Percentiles rank a stretch among this genome's conserved stretches.
phyloP scores from a whole-genome alignment of 2,888 invertebrate genomes.

The Nipponacmea schrenckii region DNA sequence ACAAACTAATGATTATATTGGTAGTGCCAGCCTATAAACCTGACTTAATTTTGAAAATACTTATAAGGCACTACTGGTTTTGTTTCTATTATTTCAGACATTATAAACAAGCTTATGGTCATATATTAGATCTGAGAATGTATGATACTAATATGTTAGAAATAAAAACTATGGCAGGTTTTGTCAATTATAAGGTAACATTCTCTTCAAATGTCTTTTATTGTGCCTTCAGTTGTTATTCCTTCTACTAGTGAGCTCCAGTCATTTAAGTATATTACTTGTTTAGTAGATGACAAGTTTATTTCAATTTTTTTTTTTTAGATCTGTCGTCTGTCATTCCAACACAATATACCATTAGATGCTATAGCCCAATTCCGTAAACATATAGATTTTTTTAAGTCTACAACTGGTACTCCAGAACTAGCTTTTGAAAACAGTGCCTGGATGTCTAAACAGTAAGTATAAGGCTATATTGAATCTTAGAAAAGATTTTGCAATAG shows the following conservation, averaged over 20 bases:
- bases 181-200: slow-evolving; percentile 87
- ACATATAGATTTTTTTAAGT: slow-evolving; percentile 89
- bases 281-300: neutral
- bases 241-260: neutral
- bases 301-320: slow-evolving; percentile 40
- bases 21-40: no score
- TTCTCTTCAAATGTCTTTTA: neutral
- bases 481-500: no score
- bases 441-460: slow-evolving; percentile 93
- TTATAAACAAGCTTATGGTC: slow-evolving; percentile 85
- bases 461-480: slow-evolving; percentile 29
- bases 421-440: slow-evolving; percentile 93
- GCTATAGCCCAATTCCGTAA: slow-evolving; percentile 93
- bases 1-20: no score
- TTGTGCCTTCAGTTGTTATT: neutral
- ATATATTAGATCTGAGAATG: slow-evolving; percentile 86
- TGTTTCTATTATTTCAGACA: slow-evolving; percentile 65
- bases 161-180: slow-evolving; percentile 92
- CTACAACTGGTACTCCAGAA: slow-evolving; percentile 80
- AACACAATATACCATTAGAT: slow-evolving; percentile 88
- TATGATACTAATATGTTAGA: slow-evolving; percentile 92
- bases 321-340: slow-evolving; percentile 89
- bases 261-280: neutral
- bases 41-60: no score
- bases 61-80: neutral